These are phyloP conservation scores for Nyleta sp. DNA, from an alignment of 2,888 invertebrate species.

Conservation along the genomic window DNA sequence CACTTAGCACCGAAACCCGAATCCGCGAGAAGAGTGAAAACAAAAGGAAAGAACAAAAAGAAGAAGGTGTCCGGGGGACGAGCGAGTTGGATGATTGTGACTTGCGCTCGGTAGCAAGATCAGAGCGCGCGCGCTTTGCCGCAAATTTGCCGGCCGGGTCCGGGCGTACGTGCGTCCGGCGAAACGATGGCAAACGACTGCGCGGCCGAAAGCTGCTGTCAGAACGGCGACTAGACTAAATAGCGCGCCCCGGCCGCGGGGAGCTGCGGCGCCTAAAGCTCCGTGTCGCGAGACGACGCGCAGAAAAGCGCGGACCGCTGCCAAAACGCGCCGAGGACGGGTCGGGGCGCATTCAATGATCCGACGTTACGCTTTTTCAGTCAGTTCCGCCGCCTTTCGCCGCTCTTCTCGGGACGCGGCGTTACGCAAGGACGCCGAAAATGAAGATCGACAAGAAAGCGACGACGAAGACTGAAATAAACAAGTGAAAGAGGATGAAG, in stretches of 20 bases:
- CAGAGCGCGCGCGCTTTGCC: slow-evolving; percentile 1
- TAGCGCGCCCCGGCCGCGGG: slow-evolving; percentile 42
- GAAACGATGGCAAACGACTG: slow-evolving; percentile 45
- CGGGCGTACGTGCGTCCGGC: slow-evolving; percentile 12
- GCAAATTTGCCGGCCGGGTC: slow-evolving; percentile 23
- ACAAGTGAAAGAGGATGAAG: no score
- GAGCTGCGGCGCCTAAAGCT: slow-evolving; percentile 56
- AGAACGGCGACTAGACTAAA: slow-evolving; percentile 56
- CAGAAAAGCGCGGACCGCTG: slow-evolving; percentile 66
- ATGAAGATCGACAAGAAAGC: no score
- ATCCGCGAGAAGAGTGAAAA: background rate
- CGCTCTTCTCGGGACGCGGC: no score
- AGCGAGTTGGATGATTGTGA: background rate
- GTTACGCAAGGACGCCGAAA: no score
- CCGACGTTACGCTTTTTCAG: no score
- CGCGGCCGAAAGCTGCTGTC: slow-evolving; percentile 54
- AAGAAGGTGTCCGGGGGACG: background rate
- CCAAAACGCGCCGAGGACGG: slow-evolving; percentile 61
- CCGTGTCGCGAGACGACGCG: slow-evolving; percentile 63
- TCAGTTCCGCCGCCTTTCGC: no score
- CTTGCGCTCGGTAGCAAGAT: background rate
- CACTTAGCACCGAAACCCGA: background rate
- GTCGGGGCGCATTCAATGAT: slow-evolving; percentile 23
- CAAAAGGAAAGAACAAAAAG: no score
- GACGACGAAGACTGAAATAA: no score